Conservation (phyloP, 2,113 vertebrate species). For the Engystomops pustulosus region DNA sequence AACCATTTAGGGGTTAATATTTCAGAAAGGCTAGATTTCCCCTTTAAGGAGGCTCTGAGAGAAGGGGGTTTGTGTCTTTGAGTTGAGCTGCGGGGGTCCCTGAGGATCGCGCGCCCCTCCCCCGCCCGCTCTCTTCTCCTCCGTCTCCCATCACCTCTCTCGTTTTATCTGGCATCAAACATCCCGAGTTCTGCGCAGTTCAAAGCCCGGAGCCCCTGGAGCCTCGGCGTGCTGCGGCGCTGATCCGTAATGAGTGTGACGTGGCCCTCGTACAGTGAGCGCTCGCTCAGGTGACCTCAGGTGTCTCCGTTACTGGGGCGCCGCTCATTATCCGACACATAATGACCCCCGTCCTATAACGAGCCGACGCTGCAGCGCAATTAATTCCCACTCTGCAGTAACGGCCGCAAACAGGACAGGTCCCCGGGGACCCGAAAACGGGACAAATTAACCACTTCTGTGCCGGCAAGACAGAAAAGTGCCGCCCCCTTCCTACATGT, state of each 20-base stretch:
- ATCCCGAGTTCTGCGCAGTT: slow-evolving; percentile 47
- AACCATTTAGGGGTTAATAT: too few species aligned
- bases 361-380: slow-evolving; percentile 29
- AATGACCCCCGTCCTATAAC: too few species aligned
- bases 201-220: slow-evolving; percentile 39
- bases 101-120: slow-evolving; percentile 4
- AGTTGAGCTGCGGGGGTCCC: slow-evolving; percentile 4
- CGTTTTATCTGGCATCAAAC: slow-evolving; percentile 59
- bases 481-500: too few species aligned
- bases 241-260: slow-evolving; percentile 13
- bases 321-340: slow-evolving; percentile 1
- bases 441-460: slow-evolving; percentile 32
- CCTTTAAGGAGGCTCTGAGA: too few species aligned
- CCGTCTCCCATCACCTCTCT: slow-evolving; percentile 50
- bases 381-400: slow-evolving; percentile 50
- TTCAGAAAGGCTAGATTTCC: too few species aligned
- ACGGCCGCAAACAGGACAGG: slow-evolving; percentile 45
- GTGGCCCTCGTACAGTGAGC: too few species aligned
- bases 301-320: background rate
- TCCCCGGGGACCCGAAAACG: slow-evolving; percentile 12
- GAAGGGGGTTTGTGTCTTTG: slow-evolving; percentile 29
- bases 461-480: background rate
- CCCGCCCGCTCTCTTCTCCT: slow-evolving; percentile 14
- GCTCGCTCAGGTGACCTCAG: background rate
- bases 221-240: background rate